Percentiles rank a stretch among this genome's conserved stretches.
These are phyloP conservation scores for Xiphydria camelus DNA, from an alignment of 2,888 invertebrate genomes.

Conservation along the genomic window DNA sequence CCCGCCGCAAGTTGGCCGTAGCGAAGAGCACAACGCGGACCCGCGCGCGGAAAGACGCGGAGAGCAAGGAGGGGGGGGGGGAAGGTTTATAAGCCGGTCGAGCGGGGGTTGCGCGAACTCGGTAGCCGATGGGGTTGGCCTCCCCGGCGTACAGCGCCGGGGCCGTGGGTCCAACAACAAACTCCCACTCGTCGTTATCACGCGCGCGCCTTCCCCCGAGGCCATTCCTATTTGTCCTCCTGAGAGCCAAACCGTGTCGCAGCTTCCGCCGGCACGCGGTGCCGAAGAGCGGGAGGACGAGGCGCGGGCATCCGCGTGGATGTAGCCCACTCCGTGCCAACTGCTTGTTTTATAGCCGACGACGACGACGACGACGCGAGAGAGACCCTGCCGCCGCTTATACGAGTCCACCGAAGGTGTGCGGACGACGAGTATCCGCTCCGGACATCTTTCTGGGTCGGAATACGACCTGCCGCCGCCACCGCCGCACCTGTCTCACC, in stretches of 20 bases:
- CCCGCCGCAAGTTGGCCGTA: not conserved
- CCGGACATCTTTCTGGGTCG: too few species aligned
- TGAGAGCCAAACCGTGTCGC: conserved; percentile 54
- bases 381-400: conserved; percentile 30
- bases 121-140: not conserved
- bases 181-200: conserved; percentile 48
- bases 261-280: conserved; percentile 42
- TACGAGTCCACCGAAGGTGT: too few species aligned
- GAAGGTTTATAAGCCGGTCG: not conserved
- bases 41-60: not conserved
- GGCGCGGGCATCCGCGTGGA: conserved; percentile 10
- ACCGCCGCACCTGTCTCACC: too few species aligned
- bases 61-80: not conserved
- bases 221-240: conserved; percentile 54
- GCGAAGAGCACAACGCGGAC: conserved; percentile 1
- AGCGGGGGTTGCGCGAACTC: not conserved
- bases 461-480: not conserved
- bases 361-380: too few species aligned
- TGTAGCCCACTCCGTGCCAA: conserved; percentile 22
- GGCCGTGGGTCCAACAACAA: conserved; percentile 30
- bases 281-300: conserved; percentile 23
- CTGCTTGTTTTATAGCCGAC: conserved; percentile 41
- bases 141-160: not conserved
- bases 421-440: too few species aligned
- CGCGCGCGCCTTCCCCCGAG: conserved; percentile 34